phyloP scores from a whole-genome alignment of 2,888 invertebrate species.

The Tachina lurida region DNA sequence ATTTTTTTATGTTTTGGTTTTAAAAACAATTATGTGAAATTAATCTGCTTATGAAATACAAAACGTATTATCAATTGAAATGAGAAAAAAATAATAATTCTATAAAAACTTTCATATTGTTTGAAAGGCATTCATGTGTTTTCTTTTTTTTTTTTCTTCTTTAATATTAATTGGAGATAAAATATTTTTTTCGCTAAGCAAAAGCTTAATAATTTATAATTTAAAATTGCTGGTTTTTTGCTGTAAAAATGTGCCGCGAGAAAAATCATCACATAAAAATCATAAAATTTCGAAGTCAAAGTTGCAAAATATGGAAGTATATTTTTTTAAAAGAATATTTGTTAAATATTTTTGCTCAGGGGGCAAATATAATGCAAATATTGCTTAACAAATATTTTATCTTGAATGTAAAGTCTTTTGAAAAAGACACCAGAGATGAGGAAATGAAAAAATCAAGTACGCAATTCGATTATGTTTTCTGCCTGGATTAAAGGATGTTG shows the following conservation, averaged over 20 bases:
- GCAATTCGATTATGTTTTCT: too few relatives aligned
- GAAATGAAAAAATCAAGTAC: too few relatives aligned
- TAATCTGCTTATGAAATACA: slow-evolving; percentile 49
- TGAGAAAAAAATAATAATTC: not conserved
- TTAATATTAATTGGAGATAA: not conserved
- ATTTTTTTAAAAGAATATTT: too few relatives aligned
- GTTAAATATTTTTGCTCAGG: too few relatives aligned
- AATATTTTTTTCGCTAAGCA: not conserved
- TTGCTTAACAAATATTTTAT: too few relatives aligned
- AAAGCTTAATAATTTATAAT: not conserved
- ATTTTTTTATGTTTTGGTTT: not conserved
- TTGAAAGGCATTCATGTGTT: not conserved
- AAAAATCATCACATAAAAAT: too few relatives aligned
- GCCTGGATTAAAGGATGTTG: too few relatives aligned
- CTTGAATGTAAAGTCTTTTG: too few relatives aligned
- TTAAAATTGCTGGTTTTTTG: not conserved
- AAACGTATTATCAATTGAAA: slow-evolving; percentile 2
- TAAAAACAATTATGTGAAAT: slow-evolving; percentile 37
- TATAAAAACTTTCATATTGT: not conserved
- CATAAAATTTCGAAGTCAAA: not conserved
- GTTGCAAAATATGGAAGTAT: not conserved
- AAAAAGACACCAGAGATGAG: too few relatives aligned
- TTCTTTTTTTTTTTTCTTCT: not conserved
- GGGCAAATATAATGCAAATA: too few relatives aligned
- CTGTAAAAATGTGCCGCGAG: too few relatives aligned